These are phyloP conservation scores for Corydoras sp. DNA, from an alignment of 2,113 vertebrate species.

Conservation along the genomic window DNA sequence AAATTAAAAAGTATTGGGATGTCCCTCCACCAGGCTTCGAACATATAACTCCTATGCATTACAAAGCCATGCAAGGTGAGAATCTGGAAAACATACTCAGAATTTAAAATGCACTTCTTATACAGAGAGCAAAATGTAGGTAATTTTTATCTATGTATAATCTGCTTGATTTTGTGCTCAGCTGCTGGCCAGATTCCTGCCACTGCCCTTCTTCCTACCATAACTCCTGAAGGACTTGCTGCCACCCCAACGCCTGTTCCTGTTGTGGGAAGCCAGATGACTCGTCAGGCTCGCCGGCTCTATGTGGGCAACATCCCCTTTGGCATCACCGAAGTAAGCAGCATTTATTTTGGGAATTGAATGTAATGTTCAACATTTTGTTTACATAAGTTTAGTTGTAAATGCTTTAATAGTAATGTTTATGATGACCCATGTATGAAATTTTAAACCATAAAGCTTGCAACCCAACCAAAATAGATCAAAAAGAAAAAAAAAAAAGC, in stretches of 20 bases:
- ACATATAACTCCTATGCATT: constrained; percentile 91
- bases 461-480: too few species aligned
- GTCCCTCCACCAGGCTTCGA: constrained; percentile 86
- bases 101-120: neutral
- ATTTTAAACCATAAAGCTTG: too few species aligned
- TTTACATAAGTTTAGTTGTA: too few species aligned
- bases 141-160: too few species aligned
- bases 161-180: constrained; percentile 39
- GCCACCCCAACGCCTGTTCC: constrained; percentile 85
- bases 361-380: neutral
- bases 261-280: constrained; percentile 92
- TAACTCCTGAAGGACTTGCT: constrained; percentile 84
- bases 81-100: neutral
- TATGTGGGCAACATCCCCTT: constrained; percentile 93
- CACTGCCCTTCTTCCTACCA: constrained; percentile 85
- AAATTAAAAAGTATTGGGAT: constrained; percentile 90
- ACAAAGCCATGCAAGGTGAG: constrained; percentile 92
- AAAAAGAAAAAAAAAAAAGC: too few species aligned
- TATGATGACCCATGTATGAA: too few species aligned
- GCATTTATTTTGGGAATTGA: neutral
- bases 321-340: constrained; percentile 84
- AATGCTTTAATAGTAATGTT: too few species aligned
- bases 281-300: constrained; percentile 81
- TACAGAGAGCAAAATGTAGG: too few species aligned
- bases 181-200: constrained; percentile 92